phyloP scores from a whole-genome alignment of 2,797 vertebrate species.

The Siniperca scherzeri region DNA sequence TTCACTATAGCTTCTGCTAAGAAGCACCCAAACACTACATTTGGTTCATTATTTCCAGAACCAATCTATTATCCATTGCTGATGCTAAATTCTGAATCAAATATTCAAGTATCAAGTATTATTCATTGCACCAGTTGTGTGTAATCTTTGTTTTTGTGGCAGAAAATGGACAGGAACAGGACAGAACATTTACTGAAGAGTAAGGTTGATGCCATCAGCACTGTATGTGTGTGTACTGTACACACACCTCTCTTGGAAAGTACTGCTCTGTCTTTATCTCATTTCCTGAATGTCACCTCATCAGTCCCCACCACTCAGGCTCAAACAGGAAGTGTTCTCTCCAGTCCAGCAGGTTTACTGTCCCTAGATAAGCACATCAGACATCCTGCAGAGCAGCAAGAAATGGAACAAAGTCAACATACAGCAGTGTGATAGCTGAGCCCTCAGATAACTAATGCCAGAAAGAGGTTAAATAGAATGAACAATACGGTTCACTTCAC shows the following conservation, averaged over 20 bases:
- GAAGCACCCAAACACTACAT: conserved; percentile 39
- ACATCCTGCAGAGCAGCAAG: conserved; percentile 55
- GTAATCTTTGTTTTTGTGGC: not conserved
- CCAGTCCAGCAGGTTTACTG: conserved; percentile 58
- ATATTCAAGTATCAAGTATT: not conserved
- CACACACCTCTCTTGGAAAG: conserved; percentile 42
- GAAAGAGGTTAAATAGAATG: conserved; percentile 25
- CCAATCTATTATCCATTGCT: conserved; percentile 1
- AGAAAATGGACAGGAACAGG: not conserved
- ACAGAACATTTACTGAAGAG: conserved; percentile 5
- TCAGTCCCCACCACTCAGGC: conserved; percentile 37
- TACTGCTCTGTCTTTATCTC: conserved; percentile 47
- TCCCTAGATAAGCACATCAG: conserved; percentile 62
- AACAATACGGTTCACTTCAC: conserved; percentile 40
- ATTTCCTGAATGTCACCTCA: conserved; percentile 57
- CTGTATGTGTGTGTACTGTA: not conserved
- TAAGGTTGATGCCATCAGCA: conserved; percentile 1
- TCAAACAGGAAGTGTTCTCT: conserved; percentile 65
- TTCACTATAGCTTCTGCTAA: not conserved
- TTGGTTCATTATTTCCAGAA: not conserved
- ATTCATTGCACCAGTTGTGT: conserved; percentile 6
- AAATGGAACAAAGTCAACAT: conserved; percentile 62
- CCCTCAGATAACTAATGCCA: conserved; percentile 38
- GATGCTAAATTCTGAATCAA: not conserved
- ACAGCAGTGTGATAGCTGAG: conserved; percentile 17